Evolutionary conservation across 37 sponge, comb jelly and placozoan species (phyloP).

Genomic region (Chondrosia reniformis): DNA sequence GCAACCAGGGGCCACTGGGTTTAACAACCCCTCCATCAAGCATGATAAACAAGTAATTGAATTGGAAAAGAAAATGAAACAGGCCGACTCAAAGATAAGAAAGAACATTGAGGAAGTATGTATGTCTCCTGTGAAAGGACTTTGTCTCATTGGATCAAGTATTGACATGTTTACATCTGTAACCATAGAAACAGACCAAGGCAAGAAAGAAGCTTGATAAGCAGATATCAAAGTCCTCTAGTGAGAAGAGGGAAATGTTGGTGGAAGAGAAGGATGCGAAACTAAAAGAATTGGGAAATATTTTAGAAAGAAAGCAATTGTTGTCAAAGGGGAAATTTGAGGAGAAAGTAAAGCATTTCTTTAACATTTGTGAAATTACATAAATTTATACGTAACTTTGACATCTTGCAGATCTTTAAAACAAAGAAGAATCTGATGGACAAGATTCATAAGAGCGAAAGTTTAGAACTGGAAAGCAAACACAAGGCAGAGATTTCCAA

Average conservation of each 20-base stretch:
- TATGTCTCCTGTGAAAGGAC: too few relatives aligned
- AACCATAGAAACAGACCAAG: not conserved
- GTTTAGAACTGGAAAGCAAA: not conserved
- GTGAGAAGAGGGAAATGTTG: not conserved
- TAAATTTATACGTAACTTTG: too few relatives aligned
- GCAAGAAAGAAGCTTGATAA: not conserved
- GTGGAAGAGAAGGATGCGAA: not conserved
- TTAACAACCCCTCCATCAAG: not conserved
- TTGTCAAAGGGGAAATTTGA: not conserved
- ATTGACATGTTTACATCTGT: too few relatives aligned
- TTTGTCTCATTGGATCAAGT: too few relatives aligned
- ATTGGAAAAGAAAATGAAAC: slow-evolving; percentile 19
- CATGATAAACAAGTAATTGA: slow-evolving; percentile 34
- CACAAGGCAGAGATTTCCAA: slow-evolving; percentile 2
- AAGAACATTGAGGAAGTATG: slow-evolving; percentile 51
- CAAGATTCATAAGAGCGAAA: not conserved
- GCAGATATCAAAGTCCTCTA: not conserved
- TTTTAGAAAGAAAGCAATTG: not conserved
- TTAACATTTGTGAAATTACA: too few relatives aligned
- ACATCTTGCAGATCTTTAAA: not conserved
- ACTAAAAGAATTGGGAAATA: not conserved
- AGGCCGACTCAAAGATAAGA: not conserved
- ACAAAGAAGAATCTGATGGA: not conserved
- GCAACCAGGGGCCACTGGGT: not conserved
- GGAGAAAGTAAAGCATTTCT: not conserved